A percentile compares a stretch with the other conserved stretches of the same genome.
These are phyloP conservation scores for Tetraneura akinire DNA, from an alignment of 1,140 invertebrate genomes.

Conservation along the genomic window DNA sequence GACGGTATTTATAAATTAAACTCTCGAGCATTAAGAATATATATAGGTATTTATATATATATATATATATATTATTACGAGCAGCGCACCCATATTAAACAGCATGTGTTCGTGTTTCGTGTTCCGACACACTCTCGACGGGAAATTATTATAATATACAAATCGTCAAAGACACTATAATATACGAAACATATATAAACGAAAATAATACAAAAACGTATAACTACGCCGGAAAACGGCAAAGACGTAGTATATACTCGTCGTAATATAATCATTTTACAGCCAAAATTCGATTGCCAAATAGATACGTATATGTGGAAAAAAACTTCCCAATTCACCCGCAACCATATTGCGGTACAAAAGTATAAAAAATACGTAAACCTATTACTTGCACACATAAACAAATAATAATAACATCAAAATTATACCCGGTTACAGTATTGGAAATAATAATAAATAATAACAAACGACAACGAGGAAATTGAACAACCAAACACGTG, in stretches of 20 bases:
- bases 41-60: no score
- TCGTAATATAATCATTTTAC: neutral
- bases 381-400: neutral
- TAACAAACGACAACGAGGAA: constrained; percentile 1
- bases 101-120: no score
- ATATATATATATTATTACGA: no score
- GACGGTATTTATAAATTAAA: neutral
- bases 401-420: neutral
- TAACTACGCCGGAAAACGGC: neutral
- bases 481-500: neutral
- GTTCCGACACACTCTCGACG: neutral
- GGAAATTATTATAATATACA: neutral
- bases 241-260: neutral
- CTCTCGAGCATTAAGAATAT: neutral
- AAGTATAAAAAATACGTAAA: no score
- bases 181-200: no score
- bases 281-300: constrained; percentile 3
- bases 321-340: constrained; percentile 13
- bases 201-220: no score
- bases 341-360: no score
- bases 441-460: neutral
- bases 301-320: no score
- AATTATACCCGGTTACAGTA: neutral
- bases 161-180: neutral
- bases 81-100: no score